Percentiles rank a stretch among this genome's conserved stretches.
phyloP scores from a whole-genome alignment of 2,113 vertebrate genomes.

The Pedionomus torquatus region DNA sequence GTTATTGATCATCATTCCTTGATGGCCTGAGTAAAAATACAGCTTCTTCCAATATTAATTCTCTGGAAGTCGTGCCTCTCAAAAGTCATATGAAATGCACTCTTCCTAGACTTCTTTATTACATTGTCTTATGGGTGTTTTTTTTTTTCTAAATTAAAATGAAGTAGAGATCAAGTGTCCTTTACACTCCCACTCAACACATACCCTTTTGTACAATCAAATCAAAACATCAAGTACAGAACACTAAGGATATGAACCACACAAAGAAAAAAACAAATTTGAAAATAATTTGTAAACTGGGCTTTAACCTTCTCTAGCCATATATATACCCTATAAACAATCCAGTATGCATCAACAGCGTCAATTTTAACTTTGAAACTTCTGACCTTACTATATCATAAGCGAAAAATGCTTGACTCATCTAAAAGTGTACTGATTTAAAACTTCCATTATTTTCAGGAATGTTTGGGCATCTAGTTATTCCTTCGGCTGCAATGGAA shows the following conservation, averaged over 20 bases:
- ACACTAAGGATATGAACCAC: neutral
- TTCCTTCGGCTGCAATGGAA: neutral
- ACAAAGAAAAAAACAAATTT: neutral
- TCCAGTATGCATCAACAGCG: rapidly evolving
- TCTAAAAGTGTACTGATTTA: neutral
- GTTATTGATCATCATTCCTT: neutral
- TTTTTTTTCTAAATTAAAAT: neutral
- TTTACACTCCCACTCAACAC: neutral
- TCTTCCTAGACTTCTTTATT: neutral
- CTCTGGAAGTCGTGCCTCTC: neutral
- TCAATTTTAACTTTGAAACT: neutral
- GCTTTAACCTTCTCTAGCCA: neutral
- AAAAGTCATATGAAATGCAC: neutral
- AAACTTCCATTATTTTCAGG: neutral
- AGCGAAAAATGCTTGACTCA: neutral
- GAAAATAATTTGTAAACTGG: neutral
- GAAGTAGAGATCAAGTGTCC: neutral
- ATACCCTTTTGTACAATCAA: neutral
- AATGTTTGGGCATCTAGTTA: neutral
- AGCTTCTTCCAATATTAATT: neutral
- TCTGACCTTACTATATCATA: neutral
- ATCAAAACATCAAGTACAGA: neutral
- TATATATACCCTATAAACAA: neutral
- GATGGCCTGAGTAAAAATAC: neutral
- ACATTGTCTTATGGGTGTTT: neutral